Evolutionary conservation across 2,888 invertebrate genomes (phyloP), one percentile per base, ranked within the genome.

Genomic region (Pardosa pseudoannulata): DNA sequence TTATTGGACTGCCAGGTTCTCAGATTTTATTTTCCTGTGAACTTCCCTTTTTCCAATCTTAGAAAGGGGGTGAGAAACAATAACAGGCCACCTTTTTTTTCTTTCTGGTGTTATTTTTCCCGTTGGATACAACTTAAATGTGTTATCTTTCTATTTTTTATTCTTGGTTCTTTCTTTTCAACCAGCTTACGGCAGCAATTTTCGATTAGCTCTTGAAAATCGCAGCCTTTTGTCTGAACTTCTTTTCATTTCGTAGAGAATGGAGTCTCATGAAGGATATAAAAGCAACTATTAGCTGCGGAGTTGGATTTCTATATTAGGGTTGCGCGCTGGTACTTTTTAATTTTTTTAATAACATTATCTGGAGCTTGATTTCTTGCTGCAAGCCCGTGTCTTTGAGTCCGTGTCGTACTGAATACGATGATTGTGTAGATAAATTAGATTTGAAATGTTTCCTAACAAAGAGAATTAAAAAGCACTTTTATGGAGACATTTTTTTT

Each of bases 11-110:
- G 41, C 70, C 32, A 36, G 16, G 41, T 41, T 72, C 31, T 13
- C 67, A 41, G 19, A 79, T 72, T 79, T 71, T 64, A 39, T 79
- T 79, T 72, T 70, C 70, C 19, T 36, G 27, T 13, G 19, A 39
- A 32, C 67, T 7, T 32, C 32, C 9, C 65, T 28, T 31, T n/a
- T 32, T 31, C 56, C 16, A 56, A 56, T 56, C 23, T 56, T 13
- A 65, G 29, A 5, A 31, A 16, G 31, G 31, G 65, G 29, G 16
- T 0, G 29, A 29, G 65, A 29, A 65, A 65, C 65, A 65, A 65
- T 65, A 65, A 65, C 65, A 65, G 62, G 7, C 50, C 29, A 65
- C 39, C 16, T 31, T 65, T 67, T 67, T 67, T 32, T 67, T 27
- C 3, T 23, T 23, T 27, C 0, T 67, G 9, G 67, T 67, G n/a